Percentiles rank a stretch among this genome's conserved stretches.
Evolutionary conservation across 2,113 vertebrate genomes (phyloP).

Genomic region (Ranitomeya variabilis): DNA sequence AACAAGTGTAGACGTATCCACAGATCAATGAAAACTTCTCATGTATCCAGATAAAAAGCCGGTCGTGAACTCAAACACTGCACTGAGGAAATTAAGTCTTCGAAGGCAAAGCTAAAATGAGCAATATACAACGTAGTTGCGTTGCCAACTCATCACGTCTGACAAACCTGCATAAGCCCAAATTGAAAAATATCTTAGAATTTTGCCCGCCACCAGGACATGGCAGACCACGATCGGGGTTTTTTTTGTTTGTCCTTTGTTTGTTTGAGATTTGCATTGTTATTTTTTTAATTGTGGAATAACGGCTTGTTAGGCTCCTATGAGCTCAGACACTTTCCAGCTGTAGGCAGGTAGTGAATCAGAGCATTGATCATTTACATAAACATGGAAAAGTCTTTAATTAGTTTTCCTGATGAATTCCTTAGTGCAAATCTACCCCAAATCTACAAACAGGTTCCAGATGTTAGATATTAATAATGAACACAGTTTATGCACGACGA

Average conservation of each 20-base stretch:
- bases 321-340: conserved; percentile 19
- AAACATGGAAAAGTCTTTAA: conserved; percentile 37
- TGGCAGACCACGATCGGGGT: not conserved
- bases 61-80: conserved; percentile 9
- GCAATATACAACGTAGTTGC: not conserved
- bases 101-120: not conserved
- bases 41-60: conserved; percentile 41
- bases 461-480: conserved; percentile 50
- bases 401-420: conserved; percentile 48
- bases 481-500: not conserved
- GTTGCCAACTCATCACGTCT: not conserved
- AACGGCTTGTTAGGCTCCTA: conserved; percentile 14
- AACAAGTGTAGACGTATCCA: conserved; percentile 49
- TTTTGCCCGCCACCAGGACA: conserved; percentile 17
- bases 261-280: conserved; percentile 40
- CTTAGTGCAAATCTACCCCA: conserved; percentile 26
- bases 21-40: conserved; percentile 54
- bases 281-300: conserved; percentile 45
- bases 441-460: conserved; percentile 42
- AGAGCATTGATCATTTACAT: conserved; percentile 44
- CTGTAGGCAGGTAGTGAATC: conserved; percentile 52
- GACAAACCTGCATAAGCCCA: conserved; percentile 26
- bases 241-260: conserved; percentile 35
- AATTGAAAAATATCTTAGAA: conserved; percentile 43
- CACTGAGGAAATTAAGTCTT: not conserved